Base-by-base conservation (phyloP, 2,888 invertebrate species). In the Chrysotoxum bicinctum region DNA sequence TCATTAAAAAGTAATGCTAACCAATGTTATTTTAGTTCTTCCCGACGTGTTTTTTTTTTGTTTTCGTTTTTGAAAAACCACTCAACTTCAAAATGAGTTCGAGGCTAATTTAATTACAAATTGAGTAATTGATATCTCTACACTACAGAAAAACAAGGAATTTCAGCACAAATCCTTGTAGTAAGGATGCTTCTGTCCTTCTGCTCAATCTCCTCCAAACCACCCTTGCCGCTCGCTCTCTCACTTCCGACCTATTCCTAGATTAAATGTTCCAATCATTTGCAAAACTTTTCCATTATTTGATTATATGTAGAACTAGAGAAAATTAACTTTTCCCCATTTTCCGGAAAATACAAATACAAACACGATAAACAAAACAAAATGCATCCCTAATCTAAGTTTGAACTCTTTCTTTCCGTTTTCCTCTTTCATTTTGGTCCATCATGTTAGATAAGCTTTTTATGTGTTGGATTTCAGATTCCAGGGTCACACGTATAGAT, bases 251-350 rank as follows among this genome's bases (percentile, higher is more conserved):
- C 45, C n/a, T 68, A 54, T 23, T 60, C 73, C 8, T 19, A 21
- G 50, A 77, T 77, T 45, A 60, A 68, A 69, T 78, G 30, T 35
- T 45, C 45, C 48, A 73, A 70, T 54, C 43, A 62, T 32, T 32
- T 69, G 82, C 62, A 37, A 54, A 83, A 79, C 69, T 79, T 79
- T 78, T 4, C 64, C 73, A 74, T 83, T 79, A 83, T 74, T 79
- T 74, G 83, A 79, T 83, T 74, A 70, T 68, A 75, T 68, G 73
- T 62, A 60, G 73, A 52, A 73, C 23, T 60, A 62, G 68, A 73
- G 66, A 62, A 54, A 66, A 54, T 52, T 78, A 83, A 54, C 62
- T 83, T 69, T 64, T 50, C 48, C 35, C 48, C 14, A 50, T 70
- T 62, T 58, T 64, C 69, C 56, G 76, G 66, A 62, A 69, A 68